A percentile compares a stretch with the other conserved stretches of the same genome.
Conservation (phyloP, 2,113 vertebrate species). For the Mastomys coucha region DNA sequence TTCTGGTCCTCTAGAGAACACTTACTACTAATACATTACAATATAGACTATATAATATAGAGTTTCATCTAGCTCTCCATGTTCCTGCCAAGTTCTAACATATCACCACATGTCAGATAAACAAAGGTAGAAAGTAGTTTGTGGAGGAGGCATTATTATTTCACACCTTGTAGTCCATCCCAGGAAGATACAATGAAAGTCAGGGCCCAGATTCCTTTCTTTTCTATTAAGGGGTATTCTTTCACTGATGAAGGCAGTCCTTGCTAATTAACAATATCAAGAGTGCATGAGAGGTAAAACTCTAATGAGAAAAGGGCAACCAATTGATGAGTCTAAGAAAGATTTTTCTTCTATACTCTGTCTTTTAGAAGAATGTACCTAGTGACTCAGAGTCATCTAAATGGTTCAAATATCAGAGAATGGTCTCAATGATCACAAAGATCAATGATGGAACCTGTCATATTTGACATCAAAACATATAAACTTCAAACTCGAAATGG, state of each 20-base stretch:
- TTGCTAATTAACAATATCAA: not conserved
- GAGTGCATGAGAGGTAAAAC: too few species aligned
- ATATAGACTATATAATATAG: too few species aligned
- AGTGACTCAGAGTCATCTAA: not conserved
- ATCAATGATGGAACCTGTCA: not conserved
- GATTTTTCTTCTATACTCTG: not conserved
- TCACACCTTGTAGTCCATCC: not conserved
- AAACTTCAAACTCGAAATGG: not conserved
- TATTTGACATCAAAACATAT: rapidly evolving
- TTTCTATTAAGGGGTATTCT: not conserved
- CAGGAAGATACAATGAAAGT: not conserved
- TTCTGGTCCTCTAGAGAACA: not conserved
- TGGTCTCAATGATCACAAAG: not conserved
- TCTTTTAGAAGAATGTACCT: not conserved
- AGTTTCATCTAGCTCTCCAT: not conserved
- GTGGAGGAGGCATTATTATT: too few species aligned
- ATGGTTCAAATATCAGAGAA: not conserved
- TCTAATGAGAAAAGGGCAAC: too few species aligned
- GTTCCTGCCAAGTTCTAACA: rapidly evolving
- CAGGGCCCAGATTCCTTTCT: too few species aligned
- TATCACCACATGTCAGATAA: too few species aligned
- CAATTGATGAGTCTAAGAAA: too few species aligned
- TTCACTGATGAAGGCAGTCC: not conserved
- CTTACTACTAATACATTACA: too few species aligned
- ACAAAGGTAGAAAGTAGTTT: too few species aligned